Percentiles rank a stretch among this genome's conserved stretches.
These are phyloP conservation scores for Macrobrachium nipponense DNA, from an alignment of 1,140 invertebrate genomes.

Conservation along the genomic window DNA sequence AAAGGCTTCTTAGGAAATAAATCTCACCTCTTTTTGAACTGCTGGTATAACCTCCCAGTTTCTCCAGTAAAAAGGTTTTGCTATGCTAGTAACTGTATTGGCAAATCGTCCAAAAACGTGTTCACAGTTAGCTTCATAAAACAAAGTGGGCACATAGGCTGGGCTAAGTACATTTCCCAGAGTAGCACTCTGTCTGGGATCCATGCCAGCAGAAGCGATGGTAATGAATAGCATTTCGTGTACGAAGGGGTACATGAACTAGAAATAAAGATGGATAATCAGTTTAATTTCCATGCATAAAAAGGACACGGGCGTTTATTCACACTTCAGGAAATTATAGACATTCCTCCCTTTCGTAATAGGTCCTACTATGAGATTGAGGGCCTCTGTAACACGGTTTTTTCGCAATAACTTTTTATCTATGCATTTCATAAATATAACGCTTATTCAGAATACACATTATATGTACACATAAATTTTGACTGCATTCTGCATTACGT, in stretches of 20 bases:
- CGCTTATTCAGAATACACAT: no score
- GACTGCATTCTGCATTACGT: no score
- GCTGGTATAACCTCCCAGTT: constrained; percentile 20
- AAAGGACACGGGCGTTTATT: no score
- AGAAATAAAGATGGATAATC: not conserved
- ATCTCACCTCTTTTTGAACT: constrained; percentile 30
- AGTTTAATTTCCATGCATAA: no score
- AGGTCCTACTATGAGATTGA: no score
- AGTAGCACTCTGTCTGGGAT: constrained; percentile 28
- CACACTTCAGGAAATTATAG: no score
- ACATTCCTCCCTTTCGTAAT: no score
- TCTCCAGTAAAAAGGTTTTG: not conserved
- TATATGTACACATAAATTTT: no score
- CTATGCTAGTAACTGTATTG: not conserved
- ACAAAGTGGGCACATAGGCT: not conserved
- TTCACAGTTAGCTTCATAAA: not conserved
- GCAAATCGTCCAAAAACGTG: not conserved
- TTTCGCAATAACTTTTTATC: no score
- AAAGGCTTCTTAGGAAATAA: not conserved
- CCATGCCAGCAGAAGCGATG: constrained; percentile 30
- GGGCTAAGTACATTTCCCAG: constrained; percentile 36
- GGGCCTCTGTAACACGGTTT: no score
- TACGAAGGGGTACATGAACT: constrained; percentile 25
- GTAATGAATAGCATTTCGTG: constrained; percentile 39
- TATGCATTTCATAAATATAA: no score